Base-by-base conservation (phyloP, 1,140 invertebrate genomes). In the Hestina assimilis region DNA sequence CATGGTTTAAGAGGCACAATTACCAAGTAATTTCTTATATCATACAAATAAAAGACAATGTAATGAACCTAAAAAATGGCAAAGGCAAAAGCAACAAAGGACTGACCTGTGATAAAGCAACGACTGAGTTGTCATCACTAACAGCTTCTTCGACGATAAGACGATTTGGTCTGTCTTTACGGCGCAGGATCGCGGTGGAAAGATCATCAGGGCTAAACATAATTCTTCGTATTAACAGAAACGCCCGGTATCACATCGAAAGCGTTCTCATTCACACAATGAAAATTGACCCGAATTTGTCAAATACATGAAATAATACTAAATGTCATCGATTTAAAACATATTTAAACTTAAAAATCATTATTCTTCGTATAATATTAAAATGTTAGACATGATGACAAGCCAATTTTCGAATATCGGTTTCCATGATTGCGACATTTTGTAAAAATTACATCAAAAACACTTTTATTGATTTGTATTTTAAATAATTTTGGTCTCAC, bases 71-170 rank as follows among this genome's bases (percentile, higher is more conserved):
- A n/a, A n/a, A n/a, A n/a, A n/a, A n/a, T n/a, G n/a, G n/a, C n/a
- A n/a, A n/a, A n/a, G n/a, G n/a, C n/a, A 46, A 57, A 58, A 58
- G 28, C 43, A 24, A 59, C 56, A 59, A 53, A 77, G 69, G 41
- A 63, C 59, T 74, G 75, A 95, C 94, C 92, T 98, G 97, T 69
- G 97, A 99, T 21, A 99, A 89, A 24, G 95, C 95, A 58, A 99
- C 96, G 33, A 99, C 97, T 0, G 97, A 99, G 83, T 99, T 99
- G 86, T 99, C 98, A 94, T 99, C 98, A 81, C 98, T 99, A 40
- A 95, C 93, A 12, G 98, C 97, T 89, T 99, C 98, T 85, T 99
- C 98, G 1, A 99, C 98, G 68, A 99, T 93, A 31, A 99, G 92
- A 79, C 99, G 94, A 89, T 99, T 99, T 62, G 99, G 99, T 82